Base-by-base conservation (phyloP, 2,888 invertebrate species). In the Hypolimnas misippus region DNA sequence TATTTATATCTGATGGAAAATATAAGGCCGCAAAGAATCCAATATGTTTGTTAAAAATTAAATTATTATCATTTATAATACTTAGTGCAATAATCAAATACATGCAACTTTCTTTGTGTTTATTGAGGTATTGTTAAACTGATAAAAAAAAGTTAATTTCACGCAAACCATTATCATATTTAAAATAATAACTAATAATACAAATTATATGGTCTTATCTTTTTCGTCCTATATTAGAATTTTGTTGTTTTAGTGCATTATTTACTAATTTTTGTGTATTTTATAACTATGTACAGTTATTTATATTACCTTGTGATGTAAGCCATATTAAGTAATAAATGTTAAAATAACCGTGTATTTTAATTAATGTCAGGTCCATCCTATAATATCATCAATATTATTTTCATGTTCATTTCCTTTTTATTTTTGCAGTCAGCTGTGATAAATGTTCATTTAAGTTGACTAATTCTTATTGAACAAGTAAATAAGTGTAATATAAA, bases 371-470 rank as follows among this genome's bases (percentile, higher is more conserved):
- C 51, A 62, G 53, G 57, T 54, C 57, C 14, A 21, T 57, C 53
- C 46, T 62, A 25, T 57, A 5, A 10, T 56, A 1, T 21, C 29
- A 19, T 31, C 10, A 49, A 25, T n/a, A 16, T 25, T 52, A 33
- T 19, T 52, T 51, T 12, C n/a, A 21, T 14, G n/a, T 50, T 25
- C 29, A 25, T 7, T 16, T 33, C 40, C 8, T n/a, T 12, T 42
- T 38, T 19, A 31, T 31, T 40, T 61, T 55, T 49, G 61, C 55
- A 55, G 71, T 73, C 74, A 73, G 74, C 73, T 73, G 73, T 55
- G 38, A 55, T 61, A 49, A 54, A 40, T 54, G 19, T 25, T 54
- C 12, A 40, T 38, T 72, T 69, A 72, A 73, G 69, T 70, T 73
- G 29, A 49, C 16, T 49, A 29, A 25, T 29, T 49, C 21, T 25